Percentiles rank a stretch among this genome's conserved stretches.
Evolutionary conservation across 2,888 invertebrate genomes (phyloP).

Genomic region (Archaeoteleia sp.): DNA sequence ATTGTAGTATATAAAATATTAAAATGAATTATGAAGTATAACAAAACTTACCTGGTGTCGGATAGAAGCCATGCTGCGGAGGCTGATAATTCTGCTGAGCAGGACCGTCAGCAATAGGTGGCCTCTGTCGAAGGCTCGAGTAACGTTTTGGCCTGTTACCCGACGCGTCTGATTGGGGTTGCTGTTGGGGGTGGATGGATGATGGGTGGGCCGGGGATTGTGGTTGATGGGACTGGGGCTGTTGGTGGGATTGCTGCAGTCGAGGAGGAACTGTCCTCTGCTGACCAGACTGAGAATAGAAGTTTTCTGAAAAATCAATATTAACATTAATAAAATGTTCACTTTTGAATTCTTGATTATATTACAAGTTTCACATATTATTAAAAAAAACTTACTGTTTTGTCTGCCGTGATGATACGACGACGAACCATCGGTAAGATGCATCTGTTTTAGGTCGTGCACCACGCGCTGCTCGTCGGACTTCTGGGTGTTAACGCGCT

Average conservation of each 20-base stretch:
- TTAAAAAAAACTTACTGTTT: conserved; percentile 61
- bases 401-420: conserved; percentile 67
- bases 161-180: conserved; percentile 67
- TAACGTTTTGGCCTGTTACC: conserved; percentile 80
- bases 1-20: too few relatives aligned
- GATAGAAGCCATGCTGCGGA: conserved; percentile 70
- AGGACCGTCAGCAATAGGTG: conserved; percentile 69
- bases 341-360: not conserved
- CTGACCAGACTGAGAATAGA: too few relatives aligned
- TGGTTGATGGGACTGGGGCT: conserved; percentile 66
- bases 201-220: too few relatives aligned
- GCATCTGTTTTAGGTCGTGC: conserved; percentile 69
- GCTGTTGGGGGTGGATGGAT: conserved; percentile 60
- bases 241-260: conserved; percentile 69
- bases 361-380: conserved; percentile 3
- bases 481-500: conserved; percentile 62
- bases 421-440: conserved; percentile 63
- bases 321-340: too few relatives aligned
- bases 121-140: conserved; percentile 80
- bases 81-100: conserved; percentile 67
- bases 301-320: conserved; percentile 70
- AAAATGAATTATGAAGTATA: not conserved
- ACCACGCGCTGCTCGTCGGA: conserved; percentile 66
- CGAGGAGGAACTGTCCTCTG: too few relatives aligned
- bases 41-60: conserved; percentile 67